These are phyloP conservation scores for Pelagia noctiluca DNA, from an alignment of 30 jellyfish, hydroid and myxozoan genomes.

Conservation along the genomic window DNA sequence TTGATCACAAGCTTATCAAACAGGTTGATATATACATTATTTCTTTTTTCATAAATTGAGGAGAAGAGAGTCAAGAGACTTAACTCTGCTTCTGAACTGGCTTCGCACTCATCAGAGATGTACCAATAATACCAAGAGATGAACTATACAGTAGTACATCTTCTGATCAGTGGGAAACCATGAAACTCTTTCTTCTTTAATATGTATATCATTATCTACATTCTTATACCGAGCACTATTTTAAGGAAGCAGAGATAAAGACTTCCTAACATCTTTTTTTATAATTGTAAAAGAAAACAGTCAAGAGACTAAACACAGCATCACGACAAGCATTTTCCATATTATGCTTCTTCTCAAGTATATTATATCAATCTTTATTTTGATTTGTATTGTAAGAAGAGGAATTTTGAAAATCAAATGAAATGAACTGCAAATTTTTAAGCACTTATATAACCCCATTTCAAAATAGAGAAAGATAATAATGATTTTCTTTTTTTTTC, in stretches of 20 bases:
- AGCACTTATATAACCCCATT: neutral
- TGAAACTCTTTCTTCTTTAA: neutral
- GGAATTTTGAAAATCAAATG: too few species aligned
- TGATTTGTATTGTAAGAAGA: too few species aligned
- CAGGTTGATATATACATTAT: constrained; percentile 39
- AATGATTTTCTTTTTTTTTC: neutral
- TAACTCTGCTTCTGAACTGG: neutral
- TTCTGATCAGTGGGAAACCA: neutral
- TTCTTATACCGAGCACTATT: too few species aligned
- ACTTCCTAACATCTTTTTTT: too few species aligned
- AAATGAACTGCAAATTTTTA: neutral
- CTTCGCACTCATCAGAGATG: neutral
- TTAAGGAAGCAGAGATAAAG: too few species aligned
- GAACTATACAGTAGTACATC: neutral
- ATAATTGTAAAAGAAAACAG: too few species aligned
- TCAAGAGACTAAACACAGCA: too few species aligned
- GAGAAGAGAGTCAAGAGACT: too few species aligned
- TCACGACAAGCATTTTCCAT: neutral
- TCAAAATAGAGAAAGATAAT: too few species aligned
- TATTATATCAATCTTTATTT: too few species aligned
- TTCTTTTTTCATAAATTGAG: too few species aligned
- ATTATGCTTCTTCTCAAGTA: neutral
- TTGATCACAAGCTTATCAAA: constrained; percentile 15
- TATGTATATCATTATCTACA: too few species aligned
- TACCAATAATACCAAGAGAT: neutral